Base-by-base conservation (phyloP, 2,113 vertebrate species). In the Microcebus tavaratra region DNA sequence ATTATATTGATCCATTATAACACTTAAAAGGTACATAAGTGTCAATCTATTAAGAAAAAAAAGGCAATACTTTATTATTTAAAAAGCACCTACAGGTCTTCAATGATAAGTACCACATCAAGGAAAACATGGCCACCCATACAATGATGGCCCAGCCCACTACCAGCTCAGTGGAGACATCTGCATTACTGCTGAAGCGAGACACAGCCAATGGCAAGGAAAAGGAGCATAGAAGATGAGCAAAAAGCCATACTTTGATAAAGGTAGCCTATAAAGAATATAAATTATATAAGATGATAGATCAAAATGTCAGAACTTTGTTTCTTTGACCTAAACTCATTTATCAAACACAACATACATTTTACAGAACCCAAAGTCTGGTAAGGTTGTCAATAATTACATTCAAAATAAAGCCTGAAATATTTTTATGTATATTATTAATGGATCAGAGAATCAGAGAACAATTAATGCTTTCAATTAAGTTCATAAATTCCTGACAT, bases 381-480 rank as follows among this genome's bases (percentile, higher is more conserved):
- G 59, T 48, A 90, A 90, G 70, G 55, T 67, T 61, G 61, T 57
- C 55, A 48, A 34, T 55, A 70, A 76, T 23, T 45, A 73, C 8
- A 39, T 11, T 55, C 48, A 67, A 96, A 95, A 92, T 42, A 67
- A 94, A 95, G 10, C 23, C 48, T 63, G 45, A 15, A 90, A 45
- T 86, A 34, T 48, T 18, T 76, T 85, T 86, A 87, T 25, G 1
- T 45, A 63, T 87, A 73, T 68, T 90, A 63, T 82, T 92, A 87
- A 92, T 14, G 23, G 61, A 57, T 39, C 59, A 42, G 34, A 78
- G 21, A 34, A 5, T 55, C 86, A 94, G 76, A 65, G 15, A 88
- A 95, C 75, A 67, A 91, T 25, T 21, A 53, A 53, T 6, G 45
- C 45, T 97, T 96, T 92, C 59, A 92, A 83, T 87, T 75, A 83